A percentile compares a stretch with the other conserved stretches of the same genome.
phyloP scores from a whole-genome alignment of 2,888 invertebrate species.

The Melolontha melolontha region DNA sequence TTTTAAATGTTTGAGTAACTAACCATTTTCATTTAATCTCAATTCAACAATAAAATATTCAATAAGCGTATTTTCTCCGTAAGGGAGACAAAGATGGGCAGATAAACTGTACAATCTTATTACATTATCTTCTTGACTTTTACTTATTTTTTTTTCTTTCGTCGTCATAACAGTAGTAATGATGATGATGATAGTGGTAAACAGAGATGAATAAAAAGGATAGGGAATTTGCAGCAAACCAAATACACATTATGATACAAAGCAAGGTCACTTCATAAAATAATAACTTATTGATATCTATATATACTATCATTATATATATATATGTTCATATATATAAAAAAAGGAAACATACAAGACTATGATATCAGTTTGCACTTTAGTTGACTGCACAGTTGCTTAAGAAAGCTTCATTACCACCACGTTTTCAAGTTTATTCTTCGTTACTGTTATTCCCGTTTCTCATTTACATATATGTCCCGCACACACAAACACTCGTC shows the following conservation, averaged over 20 bases:
- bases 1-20: constrained; percentile 32
- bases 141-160: background rate
- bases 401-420: constrained; percentile 47
- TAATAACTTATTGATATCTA: constrained; percentile 69
- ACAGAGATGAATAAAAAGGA: constrained; percentile 22
- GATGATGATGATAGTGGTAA: constrained; percentile 40
- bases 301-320: constrained; percentile 57
- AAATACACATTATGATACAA: constrained; percentile 69
- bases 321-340: constrained; percentile 56
- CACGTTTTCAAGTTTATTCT: constrained; percentile 25
- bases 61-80: constrained; percentile 52
- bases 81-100: constrained; percentile 48
- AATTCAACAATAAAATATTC: constrained; percentile 46
- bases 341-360: constrained; percentile 62
- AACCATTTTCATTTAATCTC: constrained; percentile 40
- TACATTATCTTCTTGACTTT: constrained; percentile 34
- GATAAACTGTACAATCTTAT: constrained; percentile 56
- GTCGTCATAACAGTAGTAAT: constrained; percentile 40
- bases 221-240: constrained; percentile 37
- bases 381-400: constrained; percentile 54
- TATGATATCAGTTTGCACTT: constrained; percentile 57
- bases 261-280: constrained; percentile 74
- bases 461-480: constrained; percentile 18
- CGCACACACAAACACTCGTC: constrained; percentile 30
- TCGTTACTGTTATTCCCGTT: constrained; percentile 3